Evolutionary conservation across 2,797 vertebrate species (phyloP).

Genomic region (Diglossa cyanea): DNA sequence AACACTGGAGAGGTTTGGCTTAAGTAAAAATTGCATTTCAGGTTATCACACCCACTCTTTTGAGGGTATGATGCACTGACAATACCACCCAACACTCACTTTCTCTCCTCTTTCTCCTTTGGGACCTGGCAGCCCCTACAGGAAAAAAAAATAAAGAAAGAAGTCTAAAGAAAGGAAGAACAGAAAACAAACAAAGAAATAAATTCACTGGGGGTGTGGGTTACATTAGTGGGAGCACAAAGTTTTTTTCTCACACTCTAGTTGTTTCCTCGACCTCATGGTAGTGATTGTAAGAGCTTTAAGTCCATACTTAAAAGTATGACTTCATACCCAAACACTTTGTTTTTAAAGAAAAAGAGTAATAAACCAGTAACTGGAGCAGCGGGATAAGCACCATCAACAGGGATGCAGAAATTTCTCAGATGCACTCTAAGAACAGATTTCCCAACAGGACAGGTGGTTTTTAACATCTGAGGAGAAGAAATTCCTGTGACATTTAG

Average conservation of each 20-base stretch:
- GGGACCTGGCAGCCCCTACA: slow-evolving; percentile 87
- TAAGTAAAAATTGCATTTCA: background rate
- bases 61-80: background rate
- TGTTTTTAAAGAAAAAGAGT: background rate
- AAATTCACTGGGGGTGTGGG: background rate
- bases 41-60: background rate
- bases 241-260: background rate
- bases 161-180: background rate
- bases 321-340: background rate
- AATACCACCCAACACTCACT: slow-evolving; percentile 68
- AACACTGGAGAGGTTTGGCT: background rate
- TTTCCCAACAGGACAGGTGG: background rate
- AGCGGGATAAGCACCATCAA: background rate
- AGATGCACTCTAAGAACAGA: background rate
- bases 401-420: background rate
- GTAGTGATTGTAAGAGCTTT: background rate
- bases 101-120: slow-evolving; percentile 94
- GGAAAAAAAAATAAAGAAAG: background rate
- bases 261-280: background rate
- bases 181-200: background rate
- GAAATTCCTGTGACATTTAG: background rate
- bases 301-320: background rate
- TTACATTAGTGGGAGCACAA: background rate
- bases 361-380: background rate
- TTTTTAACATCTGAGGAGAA: background rate